Base-by-base conservation (phyloP, 2,113 vertebrate species). In the Phyllostomus hastatus region DNA sequence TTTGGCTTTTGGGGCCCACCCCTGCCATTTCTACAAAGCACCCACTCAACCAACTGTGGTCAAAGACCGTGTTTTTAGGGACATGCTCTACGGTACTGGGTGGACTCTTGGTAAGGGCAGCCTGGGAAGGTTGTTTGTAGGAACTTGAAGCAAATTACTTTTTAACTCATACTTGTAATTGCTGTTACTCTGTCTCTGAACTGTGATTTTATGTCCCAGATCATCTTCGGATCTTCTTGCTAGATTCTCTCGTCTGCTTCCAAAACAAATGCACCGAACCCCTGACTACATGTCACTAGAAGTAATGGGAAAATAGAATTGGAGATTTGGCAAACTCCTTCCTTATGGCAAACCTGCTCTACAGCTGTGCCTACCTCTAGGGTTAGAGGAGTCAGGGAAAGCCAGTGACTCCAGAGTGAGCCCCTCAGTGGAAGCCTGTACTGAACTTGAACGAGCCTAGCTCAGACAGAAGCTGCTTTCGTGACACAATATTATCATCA, bases 351-450 rank as follows among this genome's bases (percentile, higher is more conserved):
- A 88, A 92, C 84, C 0, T 90, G 94, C 52, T 91, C 80, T 22
- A 91, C 6, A 83, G 95, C 1, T 33, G 35, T 16, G 59, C 48
- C 92, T 92, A 81, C 67, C 93, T 96, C 17, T 8, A 67, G 81
- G 88, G 72, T 43, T 82, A 70, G 75, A 22, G 82, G 57, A 41
- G 66, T 57, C 61, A 52, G 67, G 75, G 75, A 94, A 38, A 96
- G 92, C 35, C 88, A 69, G 35, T 0, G 3, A 19, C 72, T 76
- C 79, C 73, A 87, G 2, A 85, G 72, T 6, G 35, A 35, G 81
- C 7, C 91, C 95, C 95, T 94, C 81, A 90, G 94, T 10, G 79
- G 95, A 96, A 97, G 96, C 89, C 81, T 75, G 81, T 61, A 90
- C 0, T 59, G 8, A 84, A 91, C 91, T 9, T 86, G 90, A 88